phyloP scores from a whole-genome alignment of 1,140 invertebrate species.

The Lordiphosa clarofinis region DNA sequence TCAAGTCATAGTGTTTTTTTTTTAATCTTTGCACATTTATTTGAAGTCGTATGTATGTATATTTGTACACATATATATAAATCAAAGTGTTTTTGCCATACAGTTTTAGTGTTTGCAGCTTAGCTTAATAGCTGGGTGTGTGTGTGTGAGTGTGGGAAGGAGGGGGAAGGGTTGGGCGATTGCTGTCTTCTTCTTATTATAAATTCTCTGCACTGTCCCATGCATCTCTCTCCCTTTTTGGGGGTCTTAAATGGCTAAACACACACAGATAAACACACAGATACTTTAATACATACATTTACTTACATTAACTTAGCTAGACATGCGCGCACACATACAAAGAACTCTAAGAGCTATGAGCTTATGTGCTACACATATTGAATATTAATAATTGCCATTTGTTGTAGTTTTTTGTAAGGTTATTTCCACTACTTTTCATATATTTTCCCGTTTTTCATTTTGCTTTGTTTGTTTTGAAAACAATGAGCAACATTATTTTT shows the following conservation, averaged over 20 bases:
- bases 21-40: slow-evolving; percentile 59
- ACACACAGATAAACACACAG: slow-evolving; percentile 21
- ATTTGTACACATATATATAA: slow-evolving; percentile 39
- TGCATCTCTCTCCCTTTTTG: slow-evolving; percentile 5
- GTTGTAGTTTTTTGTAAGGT: slow-evolving; percentile 23
- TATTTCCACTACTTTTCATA: slow-evolving; percentile 19
- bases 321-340: slow-evolving; percentile 27
- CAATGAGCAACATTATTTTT: slow-evolving; percentile 58
- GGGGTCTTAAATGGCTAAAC: slow-evolving; percentile 26
- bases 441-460: slow-evolving; percentile 16
- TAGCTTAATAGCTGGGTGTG: slow-evolving; percentile 28
- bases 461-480: slow-evolving; percentile 64
- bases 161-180: neutral
- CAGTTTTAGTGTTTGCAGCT: slow-evolving; percentile 26
- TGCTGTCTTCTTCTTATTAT: slow-evolving; percentile 2
- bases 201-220: slow-evolving; percentile 13
- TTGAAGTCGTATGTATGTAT: slow-evolving; percentile 38
- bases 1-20: slow-evolving; percentile 42
- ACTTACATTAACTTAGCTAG: slow-evolving; percentile 27
- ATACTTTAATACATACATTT: slow-evolving; percentile 22
- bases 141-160: neutral
- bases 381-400: slow-evolving; percentile 75
- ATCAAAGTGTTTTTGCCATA: slow-evolving; percentile 39
- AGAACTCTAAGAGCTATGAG: slow-evolving; percentile 53
- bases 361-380: slow-evolving; percentile 56